Evolutionary conservation across 2,113 vertebrate genomes (phyloP).

Genomic region (Mirza zaza): DNA sequence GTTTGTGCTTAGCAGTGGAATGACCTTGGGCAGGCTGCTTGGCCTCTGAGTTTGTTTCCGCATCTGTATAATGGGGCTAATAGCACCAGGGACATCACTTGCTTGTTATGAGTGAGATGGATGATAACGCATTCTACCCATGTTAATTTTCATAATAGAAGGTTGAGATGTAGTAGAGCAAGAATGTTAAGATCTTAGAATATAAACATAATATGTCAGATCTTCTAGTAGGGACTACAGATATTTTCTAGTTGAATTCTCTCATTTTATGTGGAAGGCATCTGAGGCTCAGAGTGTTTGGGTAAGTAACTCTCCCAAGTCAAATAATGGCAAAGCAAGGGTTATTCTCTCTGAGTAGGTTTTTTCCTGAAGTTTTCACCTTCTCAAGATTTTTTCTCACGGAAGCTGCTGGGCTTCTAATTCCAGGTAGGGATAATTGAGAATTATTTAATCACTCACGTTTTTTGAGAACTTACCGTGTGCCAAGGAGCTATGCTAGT

Average conservation of each 20-base stretch:
- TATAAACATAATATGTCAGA: fast-evolving
- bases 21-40: background rate
- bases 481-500: background rate
- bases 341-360: background rate
- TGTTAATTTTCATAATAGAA: background rate
- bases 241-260: background rate
- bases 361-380: background rate
- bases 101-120: background rate
- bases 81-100: background rate
- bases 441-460: background rate
- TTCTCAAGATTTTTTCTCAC: background rate
- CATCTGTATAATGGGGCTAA: background rate
- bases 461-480: background rate
- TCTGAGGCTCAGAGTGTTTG: background rate
- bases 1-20: background rate
- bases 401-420: background rate
- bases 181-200: no score
- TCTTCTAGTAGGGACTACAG: fast-evolving
- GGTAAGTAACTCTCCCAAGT: no score
- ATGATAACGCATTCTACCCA: no score
- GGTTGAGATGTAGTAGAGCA: background rate
- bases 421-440: background rate
- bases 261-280: background rate
- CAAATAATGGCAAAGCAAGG: background rate
- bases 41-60: background rate